phyloP scores from a whole-genome alignment of 2,888 invertebrate genomes.

The Cantharis rufa region DNA sequence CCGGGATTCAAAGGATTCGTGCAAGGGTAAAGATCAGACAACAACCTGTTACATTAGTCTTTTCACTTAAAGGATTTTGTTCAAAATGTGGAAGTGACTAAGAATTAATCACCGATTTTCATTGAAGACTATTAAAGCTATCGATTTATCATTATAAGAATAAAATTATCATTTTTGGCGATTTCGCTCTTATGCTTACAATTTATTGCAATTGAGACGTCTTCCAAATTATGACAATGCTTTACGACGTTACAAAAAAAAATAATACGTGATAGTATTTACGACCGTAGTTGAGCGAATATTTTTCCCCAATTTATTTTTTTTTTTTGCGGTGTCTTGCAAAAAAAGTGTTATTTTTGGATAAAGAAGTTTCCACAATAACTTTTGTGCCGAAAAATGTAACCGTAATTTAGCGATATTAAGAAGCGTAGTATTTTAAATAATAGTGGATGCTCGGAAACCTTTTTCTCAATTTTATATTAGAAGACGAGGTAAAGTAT shows the following conservation, averaged over 20 bases:
- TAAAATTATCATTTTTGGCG: neutral
- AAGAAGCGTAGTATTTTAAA: neutral
- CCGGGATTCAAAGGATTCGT: conserved; percentile 45
- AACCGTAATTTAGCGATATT: neutral
- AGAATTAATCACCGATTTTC: conserved; percentile 29
- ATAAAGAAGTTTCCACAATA: neutral
- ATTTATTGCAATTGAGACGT: neutral
- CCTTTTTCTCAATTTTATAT: conserved; percentile 22
- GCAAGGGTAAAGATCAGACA: conserved; percentile 46
- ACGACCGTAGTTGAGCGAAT: neutral
- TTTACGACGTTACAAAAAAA: neutral
- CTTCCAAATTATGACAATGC: neutral
- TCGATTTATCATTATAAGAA: neutral
- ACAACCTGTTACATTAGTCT: conserved; percentile 43
- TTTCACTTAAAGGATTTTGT: conserved; percentile 32
- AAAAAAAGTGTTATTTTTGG: neutral
- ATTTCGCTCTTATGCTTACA: neutral
- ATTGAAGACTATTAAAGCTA: conserved; percentile 5
- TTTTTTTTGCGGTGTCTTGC: neutral
- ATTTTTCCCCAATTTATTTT: neutral
- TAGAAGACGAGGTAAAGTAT: conserved; percentile 21
- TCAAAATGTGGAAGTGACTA: conserved; percentile 30
- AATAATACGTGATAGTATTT: neutral
- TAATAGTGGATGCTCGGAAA: neutral
- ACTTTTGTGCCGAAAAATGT: neutral